A percentile compares a stretch with the other conserved stretches of the same genome.
Conservation (phyloP, 2,888 invertebrate species). For the Chelonus formosanus region DNA sequence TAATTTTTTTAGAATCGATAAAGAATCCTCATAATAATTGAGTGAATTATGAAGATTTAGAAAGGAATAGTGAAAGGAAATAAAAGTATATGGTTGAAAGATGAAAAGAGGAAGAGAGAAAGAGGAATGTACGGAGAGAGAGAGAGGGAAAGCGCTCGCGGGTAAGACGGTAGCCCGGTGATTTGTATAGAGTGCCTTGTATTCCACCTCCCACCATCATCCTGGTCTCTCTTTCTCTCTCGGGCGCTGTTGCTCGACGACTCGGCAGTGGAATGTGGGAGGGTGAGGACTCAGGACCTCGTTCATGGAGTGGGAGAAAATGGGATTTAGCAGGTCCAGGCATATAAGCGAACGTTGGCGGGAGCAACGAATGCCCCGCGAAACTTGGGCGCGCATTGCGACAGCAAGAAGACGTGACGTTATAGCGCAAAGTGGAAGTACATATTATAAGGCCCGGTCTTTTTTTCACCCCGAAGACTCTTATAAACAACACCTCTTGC, state of each 20-base stretch:
- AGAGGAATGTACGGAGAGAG: slow-evolving; percentile 33
- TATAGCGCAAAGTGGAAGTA: slow-evolving; percentile 38
- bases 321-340: slow-evolving; percentile 64
- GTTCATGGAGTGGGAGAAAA: slow-evolving; percentile 49
- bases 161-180: slow-evolving; percentile 65
- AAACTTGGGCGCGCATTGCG: slow-evolving; percentile 3
- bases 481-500: slow-evolving; percentile 53
- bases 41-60: slow-evolving; percentile 7
- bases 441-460: slow-evolving; percentile 52
- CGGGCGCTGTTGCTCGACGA: slow-evolving; percentile 50
- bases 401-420: slow-evolving; percentile 47
- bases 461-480: slow-evolving; percentile 41
- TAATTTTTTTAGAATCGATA: not conserved
- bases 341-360: slow-evolving; percentile 50
- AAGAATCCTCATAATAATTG: not conserved
- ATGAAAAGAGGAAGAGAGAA: slow-evolving; percentile 31
- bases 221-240: slow-evolving; percentile 27
- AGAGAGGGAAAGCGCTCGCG: slow-evolving; percentile 50
- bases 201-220: slow-evolving; percentile 54
- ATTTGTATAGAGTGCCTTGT: slow-evolving; percentile 64
- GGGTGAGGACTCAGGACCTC: slow-evolving; percentile 39
- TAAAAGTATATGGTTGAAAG: slow-evolving; percentile 30
- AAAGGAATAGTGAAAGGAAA: slow-evolving; percentile 6
- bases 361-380: not conserved
- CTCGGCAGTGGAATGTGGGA: slow-evolving; percentile 43